Evolutionary conservation across 2,113 vertebrate species (phyloP).

Genomic region (Sylvilagus bachmani): DNA sequence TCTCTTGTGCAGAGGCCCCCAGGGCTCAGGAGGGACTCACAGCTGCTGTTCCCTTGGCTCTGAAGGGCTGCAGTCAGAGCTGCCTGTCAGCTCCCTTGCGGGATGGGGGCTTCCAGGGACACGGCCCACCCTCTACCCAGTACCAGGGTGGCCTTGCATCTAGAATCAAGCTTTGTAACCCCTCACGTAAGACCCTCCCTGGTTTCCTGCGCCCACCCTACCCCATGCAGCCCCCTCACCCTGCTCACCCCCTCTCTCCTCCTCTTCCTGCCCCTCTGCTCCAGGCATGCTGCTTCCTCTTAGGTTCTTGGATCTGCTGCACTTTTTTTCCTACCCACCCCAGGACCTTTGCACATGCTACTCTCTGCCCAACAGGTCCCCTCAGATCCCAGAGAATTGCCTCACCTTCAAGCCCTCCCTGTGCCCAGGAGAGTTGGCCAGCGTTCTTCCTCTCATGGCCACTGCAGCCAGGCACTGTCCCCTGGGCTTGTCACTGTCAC

Average conservation of each 20-base stretch:
- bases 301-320: too few species aligned
- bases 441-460: neutral
- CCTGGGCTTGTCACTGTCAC: neutral
- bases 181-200: neutral
- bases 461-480: neutral
- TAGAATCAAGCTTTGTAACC: neutral
- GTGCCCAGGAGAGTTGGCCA: neutral
- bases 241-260: too few species aligned
- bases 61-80: neutral
- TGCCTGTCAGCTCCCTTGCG: neutral
- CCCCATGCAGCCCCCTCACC: too few species aligned
- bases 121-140: neutral
- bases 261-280: too few species aligned
- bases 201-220: neutral
- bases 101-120: neutral
- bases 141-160: neutral
- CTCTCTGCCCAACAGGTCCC: neutral
- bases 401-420: neutral
- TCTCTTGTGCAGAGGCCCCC: neutral
- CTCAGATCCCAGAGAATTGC: neutral
- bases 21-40: fast-evolving
- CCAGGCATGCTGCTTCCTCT: too few species aligned
- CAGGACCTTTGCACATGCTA: neutral
- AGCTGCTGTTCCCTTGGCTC: neutral
- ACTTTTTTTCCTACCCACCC: neutral